These are phyloP conservation scores for Incurvaria masculella DNA, from an alignment of 2,888 invertebrate genomes.

Conservation along the genomic window DNA sequence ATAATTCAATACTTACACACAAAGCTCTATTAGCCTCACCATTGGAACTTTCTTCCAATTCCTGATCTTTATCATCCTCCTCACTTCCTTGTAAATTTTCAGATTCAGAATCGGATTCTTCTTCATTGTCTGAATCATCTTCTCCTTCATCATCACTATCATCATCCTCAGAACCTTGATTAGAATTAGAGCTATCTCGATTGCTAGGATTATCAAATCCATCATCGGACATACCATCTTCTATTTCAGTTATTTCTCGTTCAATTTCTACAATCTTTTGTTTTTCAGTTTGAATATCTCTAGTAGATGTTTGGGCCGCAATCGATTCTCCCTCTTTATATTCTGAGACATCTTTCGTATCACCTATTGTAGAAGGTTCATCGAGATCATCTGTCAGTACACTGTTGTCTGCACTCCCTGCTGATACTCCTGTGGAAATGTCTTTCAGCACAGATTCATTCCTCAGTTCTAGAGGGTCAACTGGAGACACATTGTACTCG, in stretches of 20 bases:
- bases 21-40: conserved; percentile 4
- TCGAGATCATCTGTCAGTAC: neutral
- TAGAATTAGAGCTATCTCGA: no score
- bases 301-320: neutral
- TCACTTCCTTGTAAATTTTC: conserved; percentile 15
- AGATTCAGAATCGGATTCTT: conserved; percentile 2
- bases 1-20: neutral
- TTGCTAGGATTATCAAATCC: conserved; percentile 9
- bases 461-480: neutral
- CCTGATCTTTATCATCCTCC: conserved; percentile 20
- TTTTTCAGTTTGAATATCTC: conserved; percentile 23
- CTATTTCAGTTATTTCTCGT: conserved; percentile 44
- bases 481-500: neutral
- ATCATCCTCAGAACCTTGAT: conserved; percentile 1
- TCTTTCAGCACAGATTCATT: conserved; percentile 20
- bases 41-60: conserved; percentile 14
- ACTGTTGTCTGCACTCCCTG: neutral
- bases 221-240: conserved; percentile 29
- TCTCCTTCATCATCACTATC: conserved; percentile 10
- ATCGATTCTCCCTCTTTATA: neutral
- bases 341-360: neutral
- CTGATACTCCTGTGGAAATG: conserved; percentile 18
- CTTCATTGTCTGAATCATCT: conserved; percentile 7
- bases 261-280: conserved; percentile 43
- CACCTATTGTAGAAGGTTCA: neutral